phyloP scores from a whole-genome alignment of 2,888 invertebrate species.

The Pherbina coryleti region DNA sequence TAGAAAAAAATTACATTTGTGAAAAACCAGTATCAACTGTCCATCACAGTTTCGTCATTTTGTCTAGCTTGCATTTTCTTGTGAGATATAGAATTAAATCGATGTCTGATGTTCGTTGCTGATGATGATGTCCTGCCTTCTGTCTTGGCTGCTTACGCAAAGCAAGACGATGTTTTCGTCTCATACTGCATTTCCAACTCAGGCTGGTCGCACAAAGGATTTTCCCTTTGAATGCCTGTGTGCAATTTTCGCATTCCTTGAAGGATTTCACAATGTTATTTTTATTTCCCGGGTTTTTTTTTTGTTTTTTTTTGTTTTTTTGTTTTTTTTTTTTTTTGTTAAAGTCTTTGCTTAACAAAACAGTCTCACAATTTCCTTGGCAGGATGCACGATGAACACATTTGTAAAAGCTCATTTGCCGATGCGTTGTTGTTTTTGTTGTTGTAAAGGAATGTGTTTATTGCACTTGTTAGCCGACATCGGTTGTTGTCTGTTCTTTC shows the following conservation, averaged over 20 bases:
- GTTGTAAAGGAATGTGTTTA: slow-evolving; percentile 51
- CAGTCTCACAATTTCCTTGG: neutral
- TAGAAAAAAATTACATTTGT: neutral
- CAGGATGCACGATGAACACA: slow-evolving; percentile 20
- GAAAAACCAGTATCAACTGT: neutral
- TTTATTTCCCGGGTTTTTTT: neutral
- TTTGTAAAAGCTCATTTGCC: slow-evolving; percentile 38
- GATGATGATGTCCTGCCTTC: neutral
- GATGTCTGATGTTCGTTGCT: slow-evolving; percentile 26
- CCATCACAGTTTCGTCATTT: neutral
- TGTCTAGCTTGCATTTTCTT: neutral
- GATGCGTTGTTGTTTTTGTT: slow-evolving; percentile 45
- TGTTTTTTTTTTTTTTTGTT: neutral
- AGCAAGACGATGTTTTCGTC: slow-evolving; percentile 2
- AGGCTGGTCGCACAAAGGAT: slow-evolving; percentile 29
- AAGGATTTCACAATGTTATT: slow-evolving; percentile 5
- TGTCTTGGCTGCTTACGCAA: neutral
- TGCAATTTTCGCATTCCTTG: slow-evolving; percentile 21
- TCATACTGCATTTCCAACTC: neutral
- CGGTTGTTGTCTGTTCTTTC: neutral
- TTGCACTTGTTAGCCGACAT: slow-evolving; percentile 45
- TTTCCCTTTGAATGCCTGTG: slow-evolving; percentile 23
- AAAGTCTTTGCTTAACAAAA: neutral
- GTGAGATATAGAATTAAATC: slow-evolving; percentile 35
- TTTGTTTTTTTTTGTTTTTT: slow-evolving; percentile 4